Base-by-base conservation (phyloP, 2,113 vertebrate species). In the Xiphorhynchus elegans region DNA sequence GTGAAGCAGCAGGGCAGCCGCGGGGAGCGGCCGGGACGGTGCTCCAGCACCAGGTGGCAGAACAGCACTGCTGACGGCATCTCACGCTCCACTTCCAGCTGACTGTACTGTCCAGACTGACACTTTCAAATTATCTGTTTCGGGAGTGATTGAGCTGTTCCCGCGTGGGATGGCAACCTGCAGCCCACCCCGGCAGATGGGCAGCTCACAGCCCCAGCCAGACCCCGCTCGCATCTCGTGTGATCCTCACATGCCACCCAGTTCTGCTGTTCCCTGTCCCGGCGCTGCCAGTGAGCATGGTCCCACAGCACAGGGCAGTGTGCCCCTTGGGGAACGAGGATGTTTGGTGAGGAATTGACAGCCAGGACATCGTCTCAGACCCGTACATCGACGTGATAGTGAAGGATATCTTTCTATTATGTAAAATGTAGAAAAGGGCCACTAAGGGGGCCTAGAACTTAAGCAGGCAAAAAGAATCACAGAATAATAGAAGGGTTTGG, bases 201-300 rank as follows among this genome's bases (percentile, higher is more conserved):
- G 29, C 2, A 25, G 28, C 11, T 72, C 39, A 10, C 17, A 31
- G 44, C 50, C 55, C 59, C 1, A 6, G 55, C 11, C 58, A 20
- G 23, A 29, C 13, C 2, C 1, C 4, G n/a, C n/a, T 31, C 19
- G 0, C 1, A 1, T 8, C 9, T 5, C 3, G 1, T 10, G 13
- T 6, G 10, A 18, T 29, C 16, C 7, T 0, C 31, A 1, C 1
- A 0, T 0, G 1, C 5, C 16, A 2, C 4, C 42, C 49, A 2
- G 49, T 35, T 37, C 37, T 10, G 10, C 70, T 13, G 13, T 10
- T 52, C 10, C 1, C 29, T 5, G 3, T 1, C 2, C 3, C 73
- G 7, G 40, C 1, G 1, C 67, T 9, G 15, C 7, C 49, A 0
- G 26, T 0, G 42, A 24, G 12, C 4, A 1, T n/a, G 33, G 60